phyloP scores from a whole-genome alignment of 2,888 invertebrate species.

The Halictus quadricinctus region DNA sequence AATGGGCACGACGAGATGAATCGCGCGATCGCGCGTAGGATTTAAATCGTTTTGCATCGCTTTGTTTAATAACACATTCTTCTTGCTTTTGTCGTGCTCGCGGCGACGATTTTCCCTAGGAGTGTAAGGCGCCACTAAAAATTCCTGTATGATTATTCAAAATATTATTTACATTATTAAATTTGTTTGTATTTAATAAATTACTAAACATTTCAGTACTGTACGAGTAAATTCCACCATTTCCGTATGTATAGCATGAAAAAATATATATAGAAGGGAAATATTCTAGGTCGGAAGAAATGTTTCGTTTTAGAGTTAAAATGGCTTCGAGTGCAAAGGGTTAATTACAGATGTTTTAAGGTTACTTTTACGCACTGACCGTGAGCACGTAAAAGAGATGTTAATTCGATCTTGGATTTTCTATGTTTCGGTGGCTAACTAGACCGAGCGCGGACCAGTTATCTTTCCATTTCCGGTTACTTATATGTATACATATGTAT shows the following conservation, averaged over 20 bases:
- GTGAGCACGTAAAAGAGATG: not conserved
- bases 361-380: slow-evolving; percentile 3
- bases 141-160: no score
- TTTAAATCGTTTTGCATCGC: not conserved
- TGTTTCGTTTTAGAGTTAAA: no score
- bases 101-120: not conserved
- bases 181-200: no score
- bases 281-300: no score
- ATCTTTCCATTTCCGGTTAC: slow-evolving; percentile 60
- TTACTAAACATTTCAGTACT: no score
- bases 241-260: no score
- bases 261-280: no score
- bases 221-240: no score
- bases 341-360: slow-evolving; percentile 8
- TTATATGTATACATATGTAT: no score
- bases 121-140: no score
- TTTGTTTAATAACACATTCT: not conserved
- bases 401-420: slow-evolving; percentile 13
- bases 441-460: slow-evolving; percentile 35
- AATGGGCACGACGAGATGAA: not conserved
- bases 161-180: no score
- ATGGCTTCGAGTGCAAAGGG: no score
- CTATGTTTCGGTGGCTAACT: slow-evolving; percentile 24
- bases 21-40: not conserved
- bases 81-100: not conserved